Conservation (phyloP, 2,113 vertebrate genomes). For the Mobula hypostoma region DNA sequence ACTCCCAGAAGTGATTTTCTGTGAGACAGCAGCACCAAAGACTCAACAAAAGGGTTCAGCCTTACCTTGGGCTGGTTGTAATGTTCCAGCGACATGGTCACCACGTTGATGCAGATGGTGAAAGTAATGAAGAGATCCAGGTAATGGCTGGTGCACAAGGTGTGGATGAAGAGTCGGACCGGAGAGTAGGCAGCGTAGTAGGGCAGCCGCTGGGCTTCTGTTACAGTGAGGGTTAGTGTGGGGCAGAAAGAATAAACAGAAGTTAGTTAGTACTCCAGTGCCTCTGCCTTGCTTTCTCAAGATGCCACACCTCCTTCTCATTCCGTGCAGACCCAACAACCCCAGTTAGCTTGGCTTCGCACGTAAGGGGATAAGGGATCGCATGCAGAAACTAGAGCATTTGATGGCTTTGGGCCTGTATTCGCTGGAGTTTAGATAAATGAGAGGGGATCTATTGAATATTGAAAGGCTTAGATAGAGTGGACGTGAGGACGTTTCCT, state of each 20-base stretch:
- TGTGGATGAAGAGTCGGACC: constrained; percentile 87
- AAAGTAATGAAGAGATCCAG: constrained; percentile 98
- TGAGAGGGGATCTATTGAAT: no score
- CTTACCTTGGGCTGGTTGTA: constrained; percentile 90
- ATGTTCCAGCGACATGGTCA: constrained; percentile 98
- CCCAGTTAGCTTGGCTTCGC: background rate
- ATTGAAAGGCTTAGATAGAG: no score
- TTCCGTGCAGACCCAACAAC: background rate
- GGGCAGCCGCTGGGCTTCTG: constrained; percentile 88
- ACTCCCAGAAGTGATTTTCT: background rate
- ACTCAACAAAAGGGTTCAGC: no score
- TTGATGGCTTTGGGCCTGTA: no score
- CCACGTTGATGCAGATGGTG: constrained; percentile 95
- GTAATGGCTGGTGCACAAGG: constrained; percentile 94
- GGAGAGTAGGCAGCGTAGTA: constrained; percentile 84
- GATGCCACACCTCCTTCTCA: background rate
- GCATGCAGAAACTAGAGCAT: no score
- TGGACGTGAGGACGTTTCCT: no score
- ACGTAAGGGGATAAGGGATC: background rate
- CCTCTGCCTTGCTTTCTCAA: background rate
- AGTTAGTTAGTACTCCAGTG: background rate
- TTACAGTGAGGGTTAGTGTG: constrained; percentile 33
- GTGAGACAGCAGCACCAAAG: background rate
- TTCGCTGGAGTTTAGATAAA: no score
- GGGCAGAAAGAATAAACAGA: background rate